phyloP scores from a whole-genome alignment of 1,140 invertebrate genomes.

The Planococcus citri region DNA sequence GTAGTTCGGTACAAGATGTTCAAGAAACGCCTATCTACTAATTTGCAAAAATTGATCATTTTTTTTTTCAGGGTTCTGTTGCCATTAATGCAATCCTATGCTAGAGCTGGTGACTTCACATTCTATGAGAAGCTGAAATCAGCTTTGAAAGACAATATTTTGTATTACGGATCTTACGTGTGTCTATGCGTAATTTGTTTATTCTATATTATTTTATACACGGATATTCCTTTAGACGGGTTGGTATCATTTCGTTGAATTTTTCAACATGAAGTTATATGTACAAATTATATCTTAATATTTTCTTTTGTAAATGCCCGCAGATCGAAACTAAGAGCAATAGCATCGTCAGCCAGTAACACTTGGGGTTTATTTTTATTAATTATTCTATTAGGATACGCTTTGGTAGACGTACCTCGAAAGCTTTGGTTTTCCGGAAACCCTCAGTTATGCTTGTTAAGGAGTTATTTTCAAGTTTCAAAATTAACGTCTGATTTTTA shows the following conservation, averaged over 20 bases:
- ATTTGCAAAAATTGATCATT: too few species aligned
- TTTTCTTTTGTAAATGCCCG: conserved; percentile 27
- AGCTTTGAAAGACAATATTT: conserved; percentile 89
- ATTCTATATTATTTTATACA: conserved; percentile 86
- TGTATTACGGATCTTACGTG: conserved; percentile 96
- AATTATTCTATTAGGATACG: conserved; percentile 89
- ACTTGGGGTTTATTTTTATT: conserved; percentile 97
- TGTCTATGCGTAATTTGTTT: conserved; percentile 88
- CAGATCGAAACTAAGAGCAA: conserved; percentile 83
- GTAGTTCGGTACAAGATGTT: too few species aligned
- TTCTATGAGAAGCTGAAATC: conserved; percentile 88
- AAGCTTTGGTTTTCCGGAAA: conserved; percentile 50
- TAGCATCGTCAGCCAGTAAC: conserved; percentile 96
- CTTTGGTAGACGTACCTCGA: conserved; percentile 88
- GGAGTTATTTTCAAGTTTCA: conserved; percentile 13
- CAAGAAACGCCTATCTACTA: too few species aligned
- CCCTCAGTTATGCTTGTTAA: neutral
- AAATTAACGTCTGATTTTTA: conserved; percentile 6
- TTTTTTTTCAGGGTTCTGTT: conserved; percentile 71
- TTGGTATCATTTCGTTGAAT: conserved; percentile 36
- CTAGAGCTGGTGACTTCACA: conserved; percentile 94
- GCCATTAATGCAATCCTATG: conserved; percentile 98
- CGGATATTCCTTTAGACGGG: conserved; percentile 78
- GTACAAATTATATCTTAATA: conserved; percentile 19
- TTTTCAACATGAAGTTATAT: neutral